phyloP scores from a whole-genome alignment of 2,888 invertebrate species.

The Leucoptera coffeella region DNA sequence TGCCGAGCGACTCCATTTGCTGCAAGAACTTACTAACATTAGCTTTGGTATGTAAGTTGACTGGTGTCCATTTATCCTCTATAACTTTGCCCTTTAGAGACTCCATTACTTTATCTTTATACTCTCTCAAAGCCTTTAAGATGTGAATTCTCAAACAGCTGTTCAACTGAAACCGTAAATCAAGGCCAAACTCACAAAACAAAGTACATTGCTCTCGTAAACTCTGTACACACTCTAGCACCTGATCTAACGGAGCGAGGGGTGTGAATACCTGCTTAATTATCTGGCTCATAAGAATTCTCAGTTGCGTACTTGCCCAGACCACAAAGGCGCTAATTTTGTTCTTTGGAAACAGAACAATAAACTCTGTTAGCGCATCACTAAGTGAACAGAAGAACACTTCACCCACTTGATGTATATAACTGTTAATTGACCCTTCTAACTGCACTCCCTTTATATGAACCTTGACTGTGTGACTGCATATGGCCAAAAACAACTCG shows the following conservation, averaged over 20 bases:
- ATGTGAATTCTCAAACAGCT: slow-evolving; percentile 74
- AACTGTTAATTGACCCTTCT: slow-evolving; percentile 73
- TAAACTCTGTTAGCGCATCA: slow-evolving; percentile 58
- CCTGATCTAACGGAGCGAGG: slow-evolving; percentile 75
- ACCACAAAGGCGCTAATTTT: slow-evolving; percentile 66
- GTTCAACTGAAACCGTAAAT: slow-evolving; percentile 87
- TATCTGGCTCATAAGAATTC: slow-evolving; percentile 72
- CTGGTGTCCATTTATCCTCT: slow-evolving; percentile 84
- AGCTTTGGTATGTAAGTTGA: slow-evolving; percentile 69
- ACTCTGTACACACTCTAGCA: slow-evolving; percentile 81
- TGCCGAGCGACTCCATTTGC: slow-evolving; percentile 65
- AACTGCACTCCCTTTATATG: slow-evolving; percentile 74
- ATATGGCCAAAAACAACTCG: slow-evolving; percentile 73
- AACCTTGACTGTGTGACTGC: slow-evolving; percentile 75
- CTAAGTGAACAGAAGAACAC: slow-evolving; percentile 79
- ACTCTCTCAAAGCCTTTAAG: slow-evolving; percentile 68
- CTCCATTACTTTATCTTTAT: slow-evolving; percentile 76
- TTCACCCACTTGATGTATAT: slow-evolving; percentile 73
- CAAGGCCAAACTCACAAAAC: slow-evolving; percentile 70
- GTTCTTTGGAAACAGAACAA: slow-evolving; percentile 72
- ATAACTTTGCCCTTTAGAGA: slow-evolving; percentile 67
- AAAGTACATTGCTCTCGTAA: slow-evolving; percentile 65
- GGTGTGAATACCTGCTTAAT: slow-evolving; percentile 86
- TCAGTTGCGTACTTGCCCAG: slow-evolving; percentile 84
- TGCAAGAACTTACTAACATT: slow-evolving; percentile 62